Base-by-base conservation (phyloP, 1,140 invertebrate species). In the Atopsyche davidsoni region DNA sequence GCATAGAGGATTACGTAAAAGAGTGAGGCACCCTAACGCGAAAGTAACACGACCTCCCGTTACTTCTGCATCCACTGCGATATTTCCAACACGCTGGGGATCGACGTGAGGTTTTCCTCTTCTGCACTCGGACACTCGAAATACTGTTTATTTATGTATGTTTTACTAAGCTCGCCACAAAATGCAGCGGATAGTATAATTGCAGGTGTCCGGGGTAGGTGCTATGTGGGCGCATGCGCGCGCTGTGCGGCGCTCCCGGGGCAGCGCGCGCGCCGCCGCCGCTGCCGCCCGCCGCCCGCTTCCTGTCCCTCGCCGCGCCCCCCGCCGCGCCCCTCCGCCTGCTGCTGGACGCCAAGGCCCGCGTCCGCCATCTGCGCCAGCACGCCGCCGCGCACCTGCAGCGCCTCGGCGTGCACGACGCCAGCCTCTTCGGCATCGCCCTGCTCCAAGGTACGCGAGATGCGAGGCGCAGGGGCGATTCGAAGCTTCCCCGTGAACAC, bases 391-490 rank as follows among this genome's bases (percentile, higher is more conserved):
- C 72, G 18, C 78, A 83, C 61, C 70, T 82, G 32, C 68, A 69
- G 40, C 64, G 72, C 51, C 69, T 71, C 65, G 79, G 77, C 64
- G 76, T 85, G 67, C 71, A 73, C 59, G 81, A 84, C 64, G 74
- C 75, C 19, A 78, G 84, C 53, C 75, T 85, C 46, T 86, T 86
- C 71, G 82, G 82, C 57, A 69, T 86, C 57, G 80, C 82, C 51
- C 66, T 80, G 51, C 66, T 78, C 60, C 76, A 77, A 74, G 82
- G 81, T 83, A 61, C 75, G 70, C 63, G 7, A 31, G n/a, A 31
- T n/a, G n/a, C n/a, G 28, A 9, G n/a, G 9, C n/a, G n/a, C 28
- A 31, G 24, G n/a, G n/a, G 24, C 24, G 24, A n/a, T 7, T 28
- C 4, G 24, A 28, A 28, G 24, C n/a, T 28, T n/a, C n/a, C n/a